Conservation (phyloP, 1,140 invertebrate species). For the Dolichoris vasculosae region DNA sequence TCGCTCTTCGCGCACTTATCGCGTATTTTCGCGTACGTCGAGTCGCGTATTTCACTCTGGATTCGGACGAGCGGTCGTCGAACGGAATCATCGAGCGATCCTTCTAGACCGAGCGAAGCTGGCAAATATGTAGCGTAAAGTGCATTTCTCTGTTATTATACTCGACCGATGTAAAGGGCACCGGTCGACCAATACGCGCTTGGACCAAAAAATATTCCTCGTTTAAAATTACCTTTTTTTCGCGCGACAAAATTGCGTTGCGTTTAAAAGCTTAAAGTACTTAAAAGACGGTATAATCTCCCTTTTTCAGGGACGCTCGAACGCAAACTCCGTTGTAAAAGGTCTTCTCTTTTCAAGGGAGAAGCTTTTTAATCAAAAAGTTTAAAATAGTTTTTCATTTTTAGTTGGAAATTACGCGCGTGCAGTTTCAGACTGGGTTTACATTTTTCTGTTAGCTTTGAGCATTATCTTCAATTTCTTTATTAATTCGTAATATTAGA, state of each 20-base stretch:
- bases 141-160: conserved; percentile 12
- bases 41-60: too few species aligned
- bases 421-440: background rate
- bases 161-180: background rate
- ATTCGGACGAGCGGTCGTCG: background rate
- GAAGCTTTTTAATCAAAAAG: background rate
- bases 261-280: background rate
- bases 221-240: background rate
- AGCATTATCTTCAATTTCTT: background rate
- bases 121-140: background rate
- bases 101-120: background rate
- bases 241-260: background rate
- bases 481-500: background rate
- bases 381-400: background rate
- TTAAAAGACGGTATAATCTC: background rate
- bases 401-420: background rate
- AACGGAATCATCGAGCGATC: background rate
- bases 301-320: background rate
- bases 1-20: background rate
- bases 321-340: too few species aligned
- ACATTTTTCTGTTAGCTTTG: background rate
- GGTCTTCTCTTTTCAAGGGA: background rate
- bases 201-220: background rate
- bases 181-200: background rate
- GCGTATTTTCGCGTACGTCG: conserved; percentile 20